Evolutionary conservation across 2,797 vertebrate genomes (phyloP).

Genomic region (Antrozous pallidus): DNA sequence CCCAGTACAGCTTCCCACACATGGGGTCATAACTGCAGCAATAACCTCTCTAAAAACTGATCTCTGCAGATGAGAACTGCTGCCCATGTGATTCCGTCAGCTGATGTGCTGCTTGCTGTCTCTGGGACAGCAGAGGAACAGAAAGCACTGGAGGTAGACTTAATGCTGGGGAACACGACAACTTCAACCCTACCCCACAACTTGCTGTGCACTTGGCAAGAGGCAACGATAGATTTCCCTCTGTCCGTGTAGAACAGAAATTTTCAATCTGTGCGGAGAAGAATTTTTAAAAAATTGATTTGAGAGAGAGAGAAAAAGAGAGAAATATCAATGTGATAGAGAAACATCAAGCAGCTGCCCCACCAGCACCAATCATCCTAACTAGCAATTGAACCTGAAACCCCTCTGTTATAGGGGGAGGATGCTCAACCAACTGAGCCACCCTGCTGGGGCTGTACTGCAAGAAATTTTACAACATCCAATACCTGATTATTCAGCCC

Average conservation of each 20-base stretch:
- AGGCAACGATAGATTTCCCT: not conserved
- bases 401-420: not conserved
- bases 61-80: not conserved
- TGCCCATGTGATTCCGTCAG: not conserved
- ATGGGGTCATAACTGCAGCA: not conserved
- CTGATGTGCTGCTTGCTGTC: not conserved
- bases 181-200: not conserved
- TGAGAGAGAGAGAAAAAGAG: not conserved
- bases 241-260: not conserved
- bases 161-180: not conserved
- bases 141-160: not conserved
- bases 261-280: not conserved
- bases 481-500: not conserved
- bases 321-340: too few relatives aligned
- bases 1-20: not conserved
- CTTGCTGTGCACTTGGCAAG: not conserved
- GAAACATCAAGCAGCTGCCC: too few relatives aligned
- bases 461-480: not conserved
- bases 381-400: not conserved
- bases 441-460: not conserved
- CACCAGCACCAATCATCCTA: not conserved
- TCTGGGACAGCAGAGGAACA: not conserved
- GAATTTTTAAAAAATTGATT: not conserved
- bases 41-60: not conserved
- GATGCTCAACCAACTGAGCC: not conserved